Evolutionary conservation across 1,140 invertebrate species (phyloP).

Genomic region (Pseudomyrmex dendroicus): DNA sequence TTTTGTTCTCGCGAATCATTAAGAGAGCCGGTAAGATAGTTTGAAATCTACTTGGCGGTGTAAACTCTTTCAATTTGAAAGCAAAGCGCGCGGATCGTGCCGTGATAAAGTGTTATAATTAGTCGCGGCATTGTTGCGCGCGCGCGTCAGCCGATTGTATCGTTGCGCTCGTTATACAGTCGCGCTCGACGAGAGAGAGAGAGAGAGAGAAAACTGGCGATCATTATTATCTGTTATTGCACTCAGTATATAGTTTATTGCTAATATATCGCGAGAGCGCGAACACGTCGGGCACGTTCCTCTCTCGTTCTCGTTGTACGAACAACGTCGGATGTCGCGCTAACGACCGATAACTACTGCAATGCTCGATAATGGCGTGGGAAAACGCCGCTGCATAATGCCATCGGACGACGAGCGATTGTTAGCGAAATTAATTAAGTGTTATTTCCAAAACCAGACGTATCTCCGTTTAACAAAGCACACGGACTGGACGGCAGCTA

Average conservation of each 20-base stretch:
- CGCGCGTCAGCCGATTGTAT: constrained; percentile 37
- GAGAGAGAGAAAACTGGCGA: neutral
- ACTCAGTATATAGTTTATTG: constrained; percentile 55
- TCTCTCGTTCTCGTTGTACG: neutral
- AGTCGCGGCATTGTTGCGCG: constrained; percentile 48
- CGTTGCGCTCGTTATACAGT: constrained; percentile 55
- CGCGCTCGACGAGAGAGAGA: constrained; percentile 13
- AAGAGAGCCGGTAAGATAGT: constrained; percentile 13
- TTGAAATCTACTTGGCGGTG: constrained; percentile 22
- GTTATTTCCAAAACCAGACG: constrained; percentile 36
- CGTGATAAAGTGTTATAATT: constrained; percentile 52
- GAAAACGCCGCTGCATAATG: constrained; percentile 30
- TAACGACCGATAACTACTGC: constrained; percentile 53
- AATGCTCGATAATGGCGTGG: constrained; percentile 51
- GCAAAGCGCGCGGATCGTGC: constrained; percentile 30
- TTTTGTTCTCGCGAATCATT: constrained; percentile 30
- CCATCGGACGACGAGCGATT: constrained; percentile 5
- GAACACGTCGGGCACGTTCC: constrained; percentile 43
- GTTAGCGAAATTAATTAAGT: constrained; percentile 55
- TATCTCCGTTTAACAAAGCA: constrained; percentile 9
- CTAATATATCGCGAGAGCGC: constrained; percentile 35
- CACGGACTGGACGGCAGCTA: neutral
- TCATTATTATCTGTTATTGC: constrained; percentile 61
- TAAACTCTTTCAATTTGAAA: constrained; percentile 40
- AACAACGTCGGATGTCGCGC: constrained; percentile 37